Base-by-base conservation (phyloP, 2,888 invertebrate species). In the Lepas anatifera region DNA sequence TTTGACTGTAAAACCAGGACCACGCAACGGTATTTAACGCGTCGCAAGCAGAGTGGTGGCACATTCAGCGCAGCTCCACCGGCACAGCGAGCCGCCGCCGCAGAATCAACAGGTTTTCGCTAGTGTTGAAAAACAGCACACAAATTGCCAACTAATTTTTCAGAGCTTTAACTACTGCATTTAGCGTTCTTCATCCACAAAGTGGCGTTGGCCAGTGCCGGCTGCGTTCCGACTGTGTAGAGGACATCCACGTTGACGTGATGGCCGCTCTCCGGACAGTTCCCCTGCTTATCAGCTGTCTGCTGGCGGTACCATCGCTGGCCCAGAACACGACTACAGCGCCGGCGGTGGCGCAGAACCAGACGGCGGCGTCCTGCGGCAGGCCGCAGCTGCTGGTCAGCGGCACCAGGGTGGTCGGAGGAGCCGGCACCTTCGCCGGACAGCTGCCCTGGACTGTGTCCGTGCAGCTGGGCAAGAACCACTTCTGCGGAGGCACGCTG, bases 391-490 rank as follows among this genome's bases (percentile, higher is more conserved):
- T 58, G 16, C 32, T 58, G 4, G 29, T 18, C 58, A 32, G 58
- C 16, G 32, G 58, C 13, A n/a, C 7, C 58, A 27, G 27, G 32
- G 32, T 58, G 27, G 58, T 92, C 1, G 92, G 92, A 0, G 92
- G 92, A 0, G 81, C 81, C 43, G 83, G 87, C 76, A 88, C 90
- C 11, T 77, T 81, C 0, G 86, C 85, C 22, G 86, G 85, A 0
- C 91, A 92, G 81, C 89, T 89, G 79, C 92, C 92, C 18, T 91
- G 88, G 86, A 83, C 91, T 71, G 91, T 89, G 67, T 90, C 90
- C 76, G 81, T 92, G 58, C 90, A 87, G 78, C 83, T 89, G 69
- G 85, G 88, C 73, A 90, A 90, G 0, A 88, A 89, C 3, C 91
- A 92, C 78, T 89, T 89, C 78, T 92, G 92, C 77, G 89, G 89